phyloP scores from a whole-genome alignment of 1,140 invertebrate species.

The Drosophila aff. region DNA sequence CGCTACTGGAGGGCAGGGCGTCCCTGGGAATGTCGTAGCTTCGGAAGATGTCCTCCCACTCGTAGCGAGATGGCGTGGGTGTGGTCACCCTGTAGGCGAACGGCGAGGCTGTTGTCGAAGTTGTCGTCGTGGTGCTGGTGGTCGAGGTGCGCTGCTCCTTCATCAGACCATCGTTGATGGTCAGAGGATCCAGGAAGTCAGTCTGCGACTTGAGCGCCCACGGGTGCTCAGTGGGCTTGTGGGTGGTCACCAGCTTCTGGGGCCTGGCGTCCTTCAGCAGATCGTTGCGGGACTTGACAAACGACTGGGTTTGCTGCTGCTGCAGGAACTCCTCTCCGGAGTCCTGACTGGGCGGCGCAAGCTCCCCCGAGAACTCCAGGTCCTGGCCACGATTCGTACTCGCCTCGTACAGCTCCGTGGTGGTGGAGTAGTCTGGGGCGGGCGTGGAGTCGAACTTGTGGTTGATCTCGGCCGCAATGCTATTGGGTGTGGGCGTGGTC shows the following conservation, averaged over 20 bases:
- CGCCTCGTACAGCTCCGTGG: constrained; percentile 57
- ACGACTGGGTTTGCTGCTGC: constrained; percentile 81
- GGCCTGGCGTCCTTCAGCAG: constrained; percentile 57
- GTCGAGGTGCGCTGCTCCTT: constrained; percentile 68
- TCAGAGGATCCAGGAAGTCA: constrained; percentile 88
- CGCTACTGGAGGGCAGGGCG: constrained; percentile 81
- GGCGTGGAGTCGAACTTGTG: constrained; percentile 79
- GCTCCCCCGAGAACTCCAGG: constrained; percentile 71
- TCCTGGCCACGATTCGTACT: constrained; percentile 63
- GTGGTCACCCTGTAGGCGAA: constrained; percentile 55
- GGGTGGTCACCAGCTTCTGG: constrained; percentile 67
- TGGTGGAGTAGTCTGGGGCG: constrained; percentile 59
- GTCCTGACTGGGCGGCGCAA: constrained; percentile 65
- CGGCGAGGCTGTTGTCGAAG: constrained; percentile 49
- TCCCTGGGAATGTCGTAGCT: constrained; percentile 78
- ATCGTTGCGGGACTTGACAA: constrained; percentile 78
- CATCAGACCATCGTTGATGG: constrained; percentile 89
- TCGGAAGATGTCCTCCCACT: constrained; percentile 79
- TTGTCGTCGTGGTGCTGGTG: constrained; percentile 48
- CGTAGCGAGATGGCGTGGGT: constrained; percentile 45
- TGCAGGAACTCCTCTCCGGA: constrained; percentile 79
- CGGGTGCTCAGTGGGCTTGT: constrained; percentile 85
- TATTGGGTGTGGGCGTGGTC: constrained; percentile 81
- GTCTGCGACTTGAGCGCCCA: constrained; percentile 77
- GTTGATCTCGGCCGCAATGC: constrained; percentile 85